phyloP scores from a whole-genome alignment of 2,113 vertebrate species.

The Crypturellus undulatus region DNA sequence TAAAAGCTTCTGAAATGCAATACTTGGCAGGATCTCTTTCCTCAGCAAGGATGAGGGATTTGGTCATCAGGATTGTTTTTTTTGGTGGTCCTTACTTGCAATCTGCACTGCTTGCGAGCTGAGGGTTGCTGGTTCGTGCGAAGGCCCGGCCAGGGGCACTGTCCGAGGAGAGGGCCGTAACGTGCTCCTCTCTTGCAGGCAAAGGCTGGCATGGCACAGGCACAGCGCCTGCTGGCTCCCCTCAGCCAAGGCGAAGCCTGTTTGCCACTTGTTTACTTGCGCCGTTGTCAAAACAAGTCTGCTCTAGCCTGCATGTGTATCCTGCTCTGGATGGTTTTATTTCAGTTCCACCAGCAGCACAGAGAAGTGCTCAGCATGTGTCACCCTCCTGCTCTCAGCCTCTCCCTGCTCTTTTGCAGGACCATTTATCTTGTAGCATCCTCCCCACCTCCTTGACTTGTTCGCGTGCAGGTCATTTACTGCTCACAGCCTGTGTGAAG shows the following conservation, averaged over 20 bases:
- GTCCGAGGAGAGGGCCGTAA: neutral
- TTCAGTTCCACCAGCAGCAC: neutral
- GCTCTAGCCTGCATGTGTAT: rapidly evolving
- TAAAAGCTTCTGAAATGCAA: neutral
- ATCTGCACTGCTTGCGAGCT: neutral
- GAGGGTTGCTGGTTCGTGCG: neutral
- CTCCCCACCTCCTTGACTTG: rapidly evolving
- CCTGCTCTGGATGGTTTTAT: neutral
- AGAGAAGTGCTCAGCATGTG: neutral
- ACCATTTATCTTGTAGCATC: neutral
- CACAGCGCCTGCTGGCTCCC: neutral
- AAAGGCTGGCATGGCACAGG: rapidly evolving
- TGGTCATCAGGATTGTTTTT: neutral
- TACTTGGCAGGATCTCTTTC: neutral
- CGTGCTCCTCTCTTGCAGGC: rapidly evolving
- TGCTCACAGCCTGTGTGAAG: neutral
- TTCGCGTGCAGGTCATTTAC: neutral
- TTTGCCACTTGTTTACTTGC: neutral
- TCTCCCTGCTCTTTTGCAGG: neutral
- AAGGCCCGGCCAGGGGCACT: neutral
- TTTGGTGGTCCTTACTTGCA: neutral
- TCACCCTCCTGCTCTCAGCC: neutral
- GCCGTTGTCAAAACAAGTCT: neutral
- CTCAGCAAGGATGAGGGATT: neutral
- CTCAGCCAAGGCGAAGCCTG: neutral